Evolutionary conservation across 2,888 invertebrate species (phyloP).

Genomic region (Lingula anatina): DNA sequence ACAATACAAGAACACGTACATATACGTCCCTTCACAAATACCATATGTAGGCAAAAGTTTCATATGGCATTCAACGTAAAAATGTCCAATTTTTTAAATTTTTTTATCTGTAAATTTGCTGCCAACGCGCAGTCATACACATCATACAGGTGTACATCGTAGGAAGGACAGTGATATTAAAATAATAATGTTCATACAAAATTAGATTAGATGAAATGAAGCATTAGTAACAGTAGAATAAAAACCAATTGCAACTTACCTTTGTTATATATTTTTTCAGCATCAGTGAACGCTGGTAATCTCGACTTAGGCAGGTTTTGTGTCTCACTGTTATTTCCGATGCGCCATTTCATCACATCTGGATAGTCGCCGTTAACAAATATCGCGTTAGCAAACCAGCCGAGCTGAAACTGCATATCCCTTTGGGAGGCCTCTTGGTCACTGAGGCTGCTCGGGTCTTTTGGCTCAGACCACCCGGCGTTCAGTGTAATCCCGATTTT

Average conservation of each 20-base stretch:
- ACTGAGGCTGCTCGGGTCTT: conserved; percentile 1
- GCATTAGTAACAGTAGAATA: too few species aligned
- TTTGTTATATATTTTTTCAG: conserved; percentile 14
- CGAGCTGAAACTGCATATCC: conserved; percentile 9
- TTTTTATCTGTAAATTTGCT: too few species aligned
- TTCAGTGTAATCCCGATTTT: conserved; percentile 2
- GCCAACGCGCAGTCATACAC: too few species aligned
- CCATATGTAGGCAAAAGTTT: too few species aligned
- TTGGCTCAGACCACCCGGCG: conserved; percentile 3
- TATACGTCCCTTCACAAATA: too few species aligned
- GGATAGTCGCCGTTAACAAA: conserved; percentile 53
- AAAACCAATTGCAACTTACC: conserved; percentile 13
- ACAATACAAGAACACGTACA: too few species aligned
- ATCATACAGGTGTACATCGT: too few species aligned
- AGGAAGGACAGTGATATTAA: too few species aligned
- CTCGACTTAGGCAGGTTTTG: conserved; percentile 11
- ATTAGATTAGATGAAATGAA: too few species aligned
- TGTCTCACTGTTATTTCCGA: conserved; percentile 5
- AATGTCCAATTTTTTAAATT: too few species aligned
- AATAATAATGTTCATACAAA: too few species aligned
- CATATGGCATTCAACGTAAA: too few species aligned
- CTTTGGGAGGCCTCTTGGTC: conserved; percentile 3
- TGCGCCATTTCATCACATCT: conserved; percentile 4
- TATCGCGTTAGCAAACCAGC: conserved; percentile 22
- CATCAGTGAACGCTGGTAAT: conserved; percentile 23